Base-by-base conservation (phyloP, 2,797 vertebrate species). In the Podargus strigoides region DNA sequence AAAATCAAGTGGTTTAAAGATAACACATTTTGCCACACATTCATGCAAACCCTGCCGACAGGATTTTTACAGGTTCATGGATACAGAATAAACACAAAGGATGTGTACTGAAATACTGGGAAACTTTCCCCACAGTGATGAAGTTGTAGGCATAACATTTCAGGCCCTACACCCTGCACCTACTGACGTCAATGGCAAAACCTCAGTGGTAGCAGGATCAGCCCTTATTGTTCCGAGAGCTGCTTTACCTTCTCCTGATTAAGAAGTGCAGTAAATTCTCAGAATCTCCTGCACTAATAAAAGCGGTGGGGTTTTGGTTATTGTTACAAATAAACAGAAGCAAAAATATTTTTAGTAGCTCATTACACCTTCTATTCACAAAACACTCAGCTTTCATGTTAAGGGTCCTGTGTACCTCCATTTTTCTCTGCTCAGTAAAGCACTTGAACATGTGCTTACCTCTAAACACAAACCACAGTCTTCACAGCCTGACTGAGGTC, bases 1-100 rank as follows among this genome's bases (percentile, higher is more conserved):
- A 98, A 98, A 98, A 97, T 97, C 97, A 97, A 93, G 94, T 97
- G 94, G 88, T 97, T 97, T 96, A 97, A 97, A 96, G 97, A 97
- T 95, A 97, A 97, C 96, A 97, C 95, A 96, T 73, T 95, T 97
- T 96, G 96, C 94, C 95, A 93, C 94, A 97, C 70, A 87, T 94
- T 98, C 98, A 98, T 98, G 97, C 97, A 98, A 59, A 97, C 94
- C 97, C 96, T 94, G 94, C 87, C 79, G 96, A 95, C 20, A 96
- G 95, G 97, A 97, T 97, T 96, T 96, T 97, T 95, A 97, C 94
- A 97, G 87, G 97, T 92, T 68, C 87, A 74, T 84, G 95, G 96
- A 97, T 96, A 97, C 60, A 74, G 96, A 87, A 95, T 91, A 95
- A 96, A 97, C 94, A 74, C 89, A 96, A 96, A 96, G 36, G 91